phyloP scores from a whole-genome alignment of 1,140 invertebrate genomes.

The Nilaparvata lugens region DNA sequence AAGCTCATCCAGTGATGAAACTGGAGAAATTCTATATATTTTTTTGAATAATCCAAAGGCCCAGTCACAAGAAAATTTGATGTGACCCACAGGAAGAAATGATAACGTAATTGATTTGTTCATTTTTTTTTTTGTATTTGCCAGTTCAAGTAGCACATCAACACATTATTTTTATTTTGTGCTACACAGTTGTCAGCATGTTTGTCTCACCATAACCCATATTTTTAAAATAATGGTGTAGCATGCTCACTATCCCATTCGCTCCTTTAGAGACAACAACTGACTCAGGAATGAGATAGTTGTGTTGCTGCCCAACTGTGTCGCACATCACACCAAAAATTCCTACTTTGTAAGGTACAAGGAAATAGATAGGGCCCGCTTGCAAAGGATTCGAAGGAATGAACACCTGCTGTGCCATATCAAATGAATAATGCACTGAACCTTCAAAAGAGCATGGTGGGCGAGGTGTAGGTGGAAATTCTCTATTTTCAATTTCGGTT shows the following conservation, averaged over 20 bases:
- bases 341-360: constrained; percentile 16
- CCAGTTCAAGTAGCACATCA: constrained; percentile 9
- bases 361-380: constrained; percentile 19
- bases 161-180: constrained; percentile 16
- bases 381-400: constrained; percentile 16
- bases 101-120: neutral
- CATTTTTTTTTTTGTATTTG: neutral
- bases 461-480: neutral
- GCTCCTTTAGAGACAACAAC: constrained; percentile 12
- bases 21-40: neutral
- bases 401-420: constrained; percentile 13
- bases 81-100: constrained; percentile 6
- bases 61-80: constrained; percentile 8
- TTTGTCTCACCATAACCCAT: constrained; percentile 4
- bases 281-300: constrained; percentile 18
- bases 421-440: constrained; percentile 15
- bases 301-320: constrained; percentile 11
- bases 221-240: constrained; percentile 20
- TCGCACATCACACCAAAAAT: constrained; percentile 19
- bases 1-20: constrained; percentile 8
- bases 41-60: constrained; percentile 10
- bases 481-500: neutral
- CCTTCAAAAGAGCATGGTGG: constrained; percentile 1
- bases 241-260: constrained; percentile 14
- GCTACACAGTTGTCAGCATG: constrained; percentile 18